Conservation (phyloP, 2,113 vertebrate species). For the Melanotaenia duboulayi region DNA sequence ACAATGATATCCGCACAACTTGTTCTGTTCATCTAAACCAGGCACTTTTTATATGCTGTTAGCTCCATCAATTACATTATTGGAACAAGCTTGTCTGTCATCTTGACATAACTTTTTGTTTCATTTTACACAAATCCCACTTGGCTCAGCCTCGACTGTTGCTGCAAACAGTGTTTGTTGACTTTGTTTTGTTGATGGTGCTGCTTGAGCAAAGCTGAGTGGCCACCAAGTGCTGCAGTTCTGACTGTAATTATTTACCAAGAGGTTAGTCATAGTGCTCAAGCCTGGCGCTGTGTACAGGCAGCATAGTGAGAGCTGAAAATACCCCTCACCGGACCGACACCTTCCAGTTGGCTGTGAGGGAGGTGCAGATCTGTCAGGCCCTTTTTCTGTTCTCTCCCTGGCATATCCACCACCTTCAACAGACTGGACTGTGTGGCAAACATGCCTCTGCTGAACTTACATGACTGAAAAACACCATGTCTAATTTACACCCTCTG, state of each 20-base stretch:
- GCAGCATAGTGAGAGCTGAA: conserved; percentile 2
- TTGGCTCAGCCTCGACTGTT: background rate
- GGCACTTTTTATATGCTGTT: no score
- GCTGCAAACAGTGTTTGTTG: background rate
- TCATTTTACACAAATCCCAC: background rate
- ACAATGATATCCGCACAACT: no score
- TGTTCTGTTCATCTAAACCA: no score
- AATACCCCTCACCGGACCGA: background rate
- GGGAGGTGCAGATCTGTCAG: conserved; percentile 15
- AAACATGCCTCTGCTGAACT: conserved; percentile 17
- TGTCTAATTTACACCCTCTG: conserved; percentile 46
- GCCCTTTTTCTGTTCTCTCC: background rate
- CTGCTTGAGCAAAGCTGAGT: conserved; percentile 10
- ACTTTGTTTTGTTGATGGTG: conserved; percentile 4
- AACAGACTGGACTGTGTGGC: conserved; percentile 22
- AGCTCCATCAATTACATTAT: no score
- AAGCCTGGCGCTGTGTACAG: conserved; percentile 8
- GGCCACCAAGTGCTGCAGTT: conserved; percentile 3
- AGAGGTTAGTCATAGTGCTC: conserved; percentile 12
- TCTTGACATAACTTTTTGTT: background rate
- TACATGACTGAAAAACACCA: conserved; percentile 26
- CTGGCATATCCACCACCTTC: conserved; percentile 5
- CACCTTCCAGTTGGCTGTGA: conserved; percentile 18
- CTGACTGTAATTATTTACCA: conserved; percentile 12
- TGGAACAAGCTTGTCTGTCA: no score